Conservation (phyloP, 2,888 invertebrate species). For the Andrena minutula region DNA sequence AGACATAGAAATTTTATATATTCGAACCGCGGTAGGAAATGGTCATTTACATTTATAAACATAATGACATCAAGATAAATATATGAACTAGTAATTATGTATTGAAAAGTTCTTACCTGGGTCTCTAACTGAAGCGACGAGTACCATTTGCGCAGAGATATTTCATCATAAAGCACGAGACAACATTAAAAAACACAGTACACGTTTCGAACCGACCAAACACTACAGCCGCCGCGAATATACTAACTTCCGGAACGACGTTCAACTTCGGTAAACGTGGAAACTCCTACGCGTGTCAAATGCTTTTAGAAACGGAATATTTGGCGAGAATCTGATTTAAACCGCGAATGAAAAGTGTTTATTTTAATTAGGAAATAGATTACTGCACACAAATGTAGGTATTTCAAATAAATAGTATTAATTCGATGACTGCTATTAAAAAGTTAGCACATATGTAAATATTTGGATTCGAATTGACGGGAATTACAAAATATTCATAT, state of each 20-base stretch:
- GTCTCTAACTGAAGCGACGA: too few relatives aligned
- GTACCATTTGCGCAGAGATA: background rate
- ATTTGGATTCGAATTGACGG: background rate
- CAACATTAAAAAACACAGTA: background rate
- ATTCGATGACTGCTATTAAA: background rate
- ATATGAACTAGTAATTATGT: too few relatives aligned
- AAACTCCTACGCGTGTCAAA: background rate
- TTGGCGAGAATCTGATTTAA: background rate
- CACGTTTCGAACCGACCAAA: background rate
- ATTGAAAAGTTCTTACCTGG: too few relatives aligned
- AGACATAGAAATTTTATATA: background rate
- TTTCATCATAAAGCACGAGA: background rate
- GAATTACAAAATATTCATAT: conserved; percentile 11
- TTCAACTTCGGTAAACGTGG: background rate
- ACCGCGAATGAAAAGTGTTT: background rate
- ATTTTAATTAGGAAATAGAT: background rate
- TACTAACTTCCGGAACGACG: background rate
- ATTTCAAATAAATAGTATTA: background rate
- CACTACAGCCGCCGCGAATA: background rate
- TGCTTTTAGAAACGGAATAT: background rate
- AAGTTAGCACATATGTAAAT: background rate
- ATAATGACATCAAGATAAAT: too few relatives aligned
- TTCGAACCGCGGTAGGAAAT: background rate
- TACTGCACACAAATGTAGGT: background rate
- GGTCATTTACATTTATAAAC: background rate